These are phyloP conservation scores for Varanus komodoensis DNA, from an alignment of 2,113 vertebrate species.

Conservation along the genomic window DNA sequence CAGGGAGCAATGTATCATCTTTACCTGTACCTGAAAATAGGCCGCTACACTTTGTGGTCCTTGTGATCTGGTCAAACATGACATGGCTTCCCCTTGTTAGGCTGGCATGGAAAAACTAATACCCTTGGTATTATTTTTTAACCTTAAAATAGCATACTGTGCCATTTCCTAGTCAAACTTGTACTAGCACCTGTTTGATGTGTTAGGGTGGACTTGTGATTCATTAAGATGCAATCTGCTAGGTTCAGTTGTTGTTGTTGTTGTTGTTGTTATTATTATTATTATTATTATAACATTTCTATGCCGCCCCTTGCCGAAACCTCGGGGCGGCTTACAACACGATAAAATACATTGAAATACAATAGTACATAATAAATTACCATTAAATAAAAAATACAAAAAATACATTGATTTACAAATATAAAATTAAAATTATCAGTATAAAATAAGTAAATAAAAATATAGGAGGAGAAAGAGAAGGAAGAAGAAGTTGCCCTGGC, in stretches of 20 bases:
- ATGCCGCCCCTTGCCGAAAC: too few species aligned
- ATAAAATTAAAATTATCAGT: too few species aligned
- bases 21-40: neutral
- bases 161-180: neutral
- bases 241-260: neutral
- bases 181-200: neutral
- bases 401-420: too few species aligned
- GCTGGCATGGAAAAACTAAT: neutral
- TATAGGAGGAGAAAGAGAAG: too few species aligned
- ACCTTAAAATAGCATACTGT: neutral
- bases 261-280: too few species aligned
- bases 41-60: neutral
- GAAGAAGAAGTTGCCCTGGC: too few species aligned
- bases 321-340: too few species aligned
- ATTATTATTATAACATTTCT: too few species aligned
- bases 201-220: neutral
- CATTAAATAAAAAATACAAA: too few species aligned
- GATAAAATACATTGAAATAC: too few species aligned
- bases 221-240: neutral
- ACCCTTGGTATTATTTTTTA: neutral
- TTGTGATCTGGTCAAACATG: neutral
- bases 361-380: too few species aligned
- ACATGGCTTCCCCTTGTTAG: neutral
- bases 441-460: too few species aligned
- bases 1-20: constrained; percentile 53